Percentiles rank a stretch among this genome's conserved stretches.
phyloP scores from a whole-genome alignment of 2,888 invertebrate species.

The Myopa testacea region DNA sequence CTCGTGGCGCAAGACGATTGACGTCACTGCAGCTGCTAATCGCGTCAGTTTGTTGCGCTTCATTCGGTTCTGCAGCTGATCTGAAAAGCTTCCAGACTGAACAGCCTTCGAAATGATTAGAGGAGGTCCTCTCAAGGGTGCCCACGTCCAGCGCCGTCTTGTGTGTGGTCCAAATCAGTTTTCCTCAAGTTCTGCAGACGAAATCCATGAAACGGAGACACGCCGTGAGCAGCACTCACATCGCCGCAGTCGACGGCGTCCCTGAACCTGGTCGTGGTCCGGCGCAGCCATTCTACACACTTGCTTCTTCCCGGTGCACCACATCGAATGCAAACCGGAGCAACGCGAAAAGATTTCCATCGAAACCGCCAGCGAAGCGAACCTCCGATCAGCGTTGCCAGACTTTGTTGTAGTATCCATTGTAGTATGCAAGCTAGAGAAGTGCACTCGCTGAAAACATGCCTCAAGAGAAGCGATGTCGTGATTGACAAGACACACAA shows the following conservation, averaged over 20 bases:
- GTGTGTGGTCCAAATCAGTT: conserved; percentile 39
- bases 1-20: too few relatives aligned
- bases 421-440: neutral
- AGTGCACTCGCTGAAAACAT: neutral
- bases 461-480: neutral
- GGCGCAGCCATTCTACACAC: too few relatives aligned
- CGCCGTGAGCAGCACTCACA: neutral
- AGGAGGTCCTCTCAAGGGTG: neutral
- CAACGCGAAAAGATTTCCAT: conserved; percentile 21
- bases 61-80: neutral
- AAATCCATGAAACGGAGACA: conserved; percentile 25
- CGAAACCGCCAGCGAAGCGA: conserved; percentile 20
- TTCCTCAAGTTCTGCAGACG: conserved; percentile 21
- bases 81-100: neutral
- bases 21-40: neutral
- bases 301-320: neutral
- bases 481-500: conserved; percentile 24
- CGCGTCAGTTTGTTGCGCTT: conserved; percentile 8
- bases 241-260: neutral
- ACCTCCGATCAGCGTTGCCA: conserved; percentile 31
- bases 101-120: neutral
- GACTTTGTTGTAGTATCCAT: neutral
- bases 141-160: neutral
- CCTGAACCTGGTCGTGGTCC: conserved; percentile 33
- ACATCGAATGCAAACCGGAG: neutral